Evolutionary conservation across 2,888 invertebrate species (phyloP).

Genomic region (Nomada lathburiana): DNA sequence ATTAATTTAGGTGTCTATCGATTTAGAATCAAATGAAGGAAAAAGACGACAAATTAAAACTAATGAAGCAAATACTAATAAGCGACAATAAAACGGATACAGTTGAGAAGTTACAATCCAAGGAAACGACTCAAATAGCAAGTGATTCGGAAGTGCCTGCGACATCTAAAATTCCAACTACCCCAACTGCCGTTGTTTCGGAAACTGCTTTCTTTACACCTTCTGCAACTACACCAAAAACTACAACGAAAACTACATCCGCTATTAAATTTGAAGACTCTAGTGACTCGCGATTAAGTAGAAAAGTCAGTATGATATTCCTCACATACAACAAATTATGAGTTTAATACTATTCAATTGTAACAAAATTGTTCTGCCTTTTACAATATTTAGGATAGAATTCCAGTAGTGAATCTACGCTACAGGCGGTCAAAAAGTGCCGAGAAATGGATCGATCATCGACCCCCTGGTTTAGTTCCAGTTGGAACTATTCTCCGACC

Average conservation of each 20-base stretch:
- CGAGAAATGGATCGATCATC: constrained; percentile 94
- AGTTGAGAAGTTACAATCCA: constrained; percentile 3
- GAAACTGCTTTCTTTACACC: background rate
- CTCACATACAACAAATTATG: background rate
- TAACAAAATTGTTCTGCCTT: background rate
- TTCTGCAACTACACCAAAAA: constrained; percentile 23
- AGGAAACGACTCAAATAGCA: constrained; percentile 16
- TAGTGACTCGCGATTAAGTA: constrained; percentile 22
- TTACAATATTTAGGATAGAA: constrained; percentile 85
- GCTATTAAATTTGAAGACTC: constrained; percentile 15
- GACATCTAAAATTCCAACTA: background rate
- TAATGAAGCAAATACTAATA: constrained; percentile 86
- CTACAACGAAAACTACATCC: constrained; percentile 5
- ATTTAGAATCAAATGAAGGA: constrained; percentile 85
- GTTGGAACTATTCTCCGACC: constrained; percentile 96
- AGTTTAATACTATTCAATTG: background rate
- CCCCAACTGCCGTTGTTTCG: background rate
- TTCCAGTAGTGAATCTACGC: constrained; percentile 89
- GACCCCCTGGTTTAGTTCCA: constrained; percentile 91
- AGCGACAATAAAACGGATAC: constrained; percentile 74
- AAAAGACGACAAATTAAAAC: constrained; percentile 87
- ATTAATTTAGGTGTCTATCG: constrained; percentile 30
- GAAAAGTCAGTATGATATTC: constrained; percentile 23
- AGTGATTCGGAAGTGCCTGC: constrained; percentile 21
- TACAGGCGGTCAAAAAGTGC: constrained; percentile 92